A percentile compares a stretch with the other conserved stretches of the same genome.
These are phyloP conservation scores for Papilio dardanus DNA, from an alignment of 1,140 invertebrate genomes.

Conservation along the genomic window DNA sequence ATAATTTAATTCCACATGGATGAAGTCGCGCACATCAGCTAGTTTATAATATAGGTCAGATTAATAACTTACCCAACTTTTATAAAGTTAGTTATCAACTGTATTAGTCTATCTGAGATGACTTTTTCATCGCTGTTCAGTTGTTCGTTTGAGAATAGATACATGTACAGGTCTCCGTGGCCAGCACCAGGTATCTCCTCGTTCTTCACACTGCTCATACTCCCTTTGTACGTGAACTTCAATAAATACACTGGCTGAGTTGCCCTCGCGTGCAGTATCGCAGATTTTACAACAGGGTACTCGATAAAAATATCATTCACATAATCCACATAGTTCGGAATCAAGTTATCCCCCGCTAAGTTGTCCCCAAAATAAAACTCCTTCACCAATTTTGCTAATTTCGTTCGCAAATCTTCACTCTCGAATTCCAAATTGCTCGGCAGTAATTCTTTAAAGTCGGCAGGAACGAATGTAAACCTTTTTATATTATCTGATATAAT, in stretches of 20 bases:
- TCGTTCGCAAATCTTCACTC: conserved; percentile 45
- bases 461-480: conserved; percentile 50
- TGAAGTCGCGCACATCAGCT: too few relatives aligned
- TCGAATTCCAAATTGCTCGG: conserved; percentile 65
- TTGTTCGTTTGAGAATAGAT: conserved; percentile 41
- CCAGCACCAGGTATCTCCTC: background rate
- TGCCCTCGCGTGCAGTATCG: conserved; percentile 55
- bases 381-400: conserved; percentile 58
- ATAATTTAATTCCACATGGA: too few relatives aligned
- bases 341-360: conserved; percentile 41
- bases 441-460: conserved; percentile 56
- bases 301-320: conserved; percentile 62
- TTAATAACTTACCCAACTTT: conserved; percentile 58
- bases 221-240: conserved; percentile 55
- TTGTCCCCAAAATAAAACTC: conserved; percentile 63
- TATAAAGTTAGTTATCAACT: conserved; percentile 65
- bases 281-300: conserved; percentile 62
- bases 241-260: conserved; percentile 59
- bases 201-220: conserved; percentile 19
- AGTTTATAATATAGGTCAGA: too few relatives aligned
- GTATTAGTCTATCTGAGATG: conserved; percentile 49
- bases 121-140: conserved; percentile 41
- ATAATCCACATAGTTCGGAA: conserved; percentile 58
- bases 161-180: conserved; percentile 42
- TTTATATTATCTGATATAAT: conserved; percentile 45